Evolutionary conservation across 2,113 vertebrate genomes (phyloP).

Genomic region (Orycteropus afer): DNA sequence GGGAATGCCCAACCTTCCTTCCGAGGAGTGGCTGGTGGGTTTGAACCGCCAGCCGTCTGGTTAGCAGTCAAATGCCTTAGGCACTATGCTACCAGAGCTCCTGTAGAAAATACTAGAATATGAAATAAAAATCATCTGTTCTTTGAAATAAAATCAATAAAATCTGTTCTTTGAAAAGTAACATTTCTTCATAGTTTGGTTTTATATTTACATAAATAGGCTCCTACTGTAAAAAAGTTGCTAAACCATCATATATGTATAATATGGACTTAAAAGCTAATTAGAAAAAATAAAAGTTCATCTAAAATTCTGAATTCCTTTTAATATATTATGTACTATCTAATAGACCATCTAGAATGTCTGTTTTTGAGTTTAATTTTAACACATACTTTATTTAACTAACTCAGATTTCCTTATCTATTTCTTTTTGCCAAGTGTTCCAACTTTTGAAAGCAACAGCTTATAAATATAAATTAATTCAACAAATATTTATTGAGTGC

Average conservation of each 20-base stretch:
- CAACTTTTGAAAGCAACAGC: not conserved
- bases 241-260: not conserved
- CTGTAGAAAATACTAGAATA: not conserved
- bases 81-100: too few relatives aligned
- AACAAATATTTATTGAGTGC: not conserved
- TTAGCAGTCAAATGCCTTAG: too few relatives aligned
- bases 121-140: not conserved
- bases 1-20: too few relatives aligned
- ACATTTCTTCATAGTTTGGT: not conserved
- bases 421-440: not conserved
- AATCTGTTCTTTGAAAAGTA: not conserved
- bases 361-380: not conserved
- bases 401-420: not conserved
- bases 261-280: not conserved
- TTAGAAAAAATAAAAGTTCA: too few relatives aligned
- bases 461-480: not conserved
- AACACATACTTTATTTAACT: not conserved
- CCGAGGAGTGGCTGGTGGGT: too few relatives aligned
- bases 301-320: too few relatives aligned
- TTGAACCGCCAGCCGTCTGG: too few relatives aligned
- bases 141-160: too few relatives aligned
- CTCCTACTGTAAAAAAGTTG: not conserved
- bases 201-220: not conserved
- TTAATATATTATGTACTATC: not conserved
- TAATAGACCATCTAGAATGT: not conserved